Percentiles rank a stretch among this genome's conserved stretches.
These are phyloP conservation scores for Drosophila mettleri DNA, from an alignment of 2,888 invertebrate species.

Conservation along the genomic window DNA sequence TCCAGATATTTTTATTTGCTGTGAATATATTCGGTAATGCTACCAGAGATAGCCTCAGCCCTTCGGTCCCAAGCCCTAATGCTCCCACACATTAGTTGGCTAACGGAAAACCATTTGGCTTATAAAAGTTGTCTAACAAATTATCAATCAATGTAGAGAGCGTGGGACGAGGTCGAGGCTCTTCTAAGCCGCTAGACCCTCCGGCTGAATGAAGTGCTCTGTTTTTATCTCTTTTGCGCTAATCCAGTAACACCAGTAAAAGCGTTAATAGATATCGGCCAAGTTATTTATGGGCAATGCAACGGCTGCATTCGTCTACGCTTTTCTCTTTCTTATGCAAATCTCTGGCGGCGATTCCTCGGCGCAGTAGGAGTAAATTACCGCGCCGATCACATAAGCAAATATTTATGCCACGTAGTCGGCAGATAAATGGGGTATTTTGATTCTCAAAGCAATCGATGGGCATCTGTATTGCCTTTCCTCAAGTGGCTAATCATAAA, in stretches of 20 bases:
- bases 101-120: constrained; percentile 31
- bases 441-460: not conserved
- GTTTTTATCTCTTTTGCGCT: constrained; percentile 39
- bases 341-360: constrained; percentile 47
- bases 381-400: constrained; percentile 76
- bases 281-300: constrained; percentile 73
- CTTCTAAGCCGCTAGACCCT: constrained; percentile 3
- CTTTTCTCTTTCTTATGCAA: constrained; percentile 64
- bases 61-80: not conserved
- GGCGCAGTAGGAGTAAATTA: constrained; percentile 81
- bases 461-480: not conserved
- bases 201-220: constrained; percentile 11
- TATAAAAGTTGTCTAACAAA: constrained; percentile 30
- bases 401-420: constrained; percentile 61
- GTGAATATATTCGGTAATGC: constrained; percentile 62
- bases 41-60: constrained; percentile 33
- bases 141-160: constrained; percentile 37
- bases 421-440: not conserved
- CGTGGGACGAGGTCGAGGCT: constrained; percentile 26
- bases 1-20: constrained; percentile 80
- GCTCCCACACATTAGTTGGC: constrained; percentile 3
- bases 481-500: not conserved
- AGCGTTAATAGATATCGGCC: constrained; percentile 82
- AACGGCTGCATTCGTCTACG: constrained; percentile 44
- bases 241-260: constrained; percentile 75